Evolutionary conservation across 2,888 invertebrate genomes (phyloP).

Genomic region (Cerceris rybyensis): DNA sequence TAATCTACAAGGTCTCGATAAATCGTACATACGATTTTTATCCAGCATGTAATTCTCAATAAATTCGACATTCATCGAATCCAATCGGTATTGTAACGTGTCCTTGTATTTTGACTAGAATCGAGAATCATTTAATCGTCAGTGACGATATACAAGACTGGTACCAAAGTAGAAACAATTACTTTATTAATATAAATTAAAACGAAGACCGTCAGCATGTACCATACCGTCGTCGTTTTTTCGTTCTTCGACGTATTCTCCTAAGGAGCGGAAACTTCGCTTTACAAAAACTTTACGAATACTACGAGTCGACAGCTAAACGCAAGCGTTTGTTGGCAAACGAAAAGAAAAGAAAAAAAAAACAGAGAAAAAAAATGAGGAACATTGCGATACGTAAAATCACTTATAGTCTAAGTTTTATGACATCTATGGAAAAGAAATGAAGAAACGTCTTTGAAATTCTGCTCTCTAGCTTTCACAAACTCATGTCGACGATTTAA

Average conservation of each 20-base stretch:
- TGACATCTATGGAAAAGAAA: slow-evolving; percentile 32
- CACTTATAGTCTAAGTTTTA: slow-evolving; percentile 31
- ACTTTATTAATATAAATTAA: slow-evolving; percentile 5
- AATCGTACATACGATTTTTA: background rate
- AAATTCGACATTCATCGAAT: background rate
- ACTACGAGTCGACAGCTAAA: slow-evolving; percentile 27
- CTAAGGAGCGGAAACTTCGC: slow-evolving; percentile 23
- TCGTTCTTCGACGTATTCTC: slow-evolving; percentile 3
- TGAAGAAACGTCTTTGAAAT: slow-evolving; percentile 22
- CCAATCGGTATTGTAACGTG: slow-evolving; percentile 21
- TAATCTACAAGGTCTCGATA: background rate
- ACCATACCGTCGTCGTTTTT: slow-evolving; percentile 7
- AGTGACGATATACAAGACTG: background rate
- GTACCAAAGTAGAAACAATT: background rate
- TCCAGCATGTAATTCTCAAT: too few species aligned
- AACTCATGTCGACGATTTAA: too few species aligned
- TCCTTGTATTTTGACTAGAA: slow-evolving; percentile 66
- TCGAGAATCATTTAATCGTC: slow-evolving; percentile 33
- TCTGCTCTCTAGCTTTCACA: background rate
- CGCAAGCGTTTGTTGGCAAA: slow-evolving; percentile 27
- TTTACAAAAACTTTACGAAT: slow-evolving; percentile 37
- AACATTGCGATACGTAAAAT: slow-evolving; percentile 45
- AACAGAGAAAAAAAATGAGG: slow-evolving; percentile 25
- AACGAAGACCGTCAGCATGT: slow-evolving; percentile 49
- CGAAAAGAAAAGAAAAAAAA: slow-evolving; percentile 6